Base-by-base conservation (phyloP, 92 coral and sea anemone genomes). In the Phenganax subtilis region DNA sequence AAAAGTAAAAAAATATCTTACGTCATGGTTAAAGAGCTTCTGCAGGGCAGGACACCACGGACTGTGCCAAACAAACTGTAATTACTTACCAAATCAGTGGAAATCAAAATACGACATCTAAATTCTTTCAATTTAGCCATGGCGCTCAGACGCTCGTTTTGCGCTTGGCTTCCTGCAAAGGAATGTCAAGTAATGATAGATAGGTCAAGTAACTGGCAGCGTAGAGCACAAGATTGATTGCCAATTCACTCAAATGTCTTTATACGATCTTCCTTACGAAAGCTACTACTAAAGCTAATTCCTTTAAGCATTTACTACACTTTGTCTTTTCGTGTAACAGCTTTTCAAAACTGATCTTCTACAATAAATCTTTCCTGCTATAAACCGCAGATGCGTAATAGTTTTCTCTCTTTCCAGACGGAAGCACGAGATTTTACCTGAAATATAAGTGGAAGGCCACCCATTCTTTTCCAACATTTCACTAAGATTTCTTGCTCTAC, bases 371-470 rank as follows among this genome's bases (percentile, higher is more conserved):
- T 37, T 1, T 37, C 47, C 47, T 37, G 5, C 3, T 37, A 37
- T 37, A 37, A 37, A 37, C 47, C 5, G 47, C 5, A 37, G 47
- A 37, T 37, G 5, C 47, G 47, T 37, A 37, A 5, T 1, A 37
- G 47, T 37, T 37, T 37, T 2, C 47, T 37, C 2, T 37, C 47
- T 37, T 5, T 37, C 47, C 47, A 37, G 14, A 61, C 6, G 25
- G 37, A 28, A 64, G 9, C 11, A 30, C 29, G 15, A 11, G 17
- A 82, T 27, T 69, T 70, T 52, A 93, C 97, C 97, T 85, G 98
- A 91, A 83, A 93, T 93, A 82, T 90, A 94, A n/a, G 92, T 90
- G 12, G 98, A 88, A 0, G 98, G 98, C 98, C 98, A 94, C 14
- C 98, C 98, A 27, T 94, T 94, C 51, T 87, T 72, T 85, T 89